phyloP scores from a whole-genome alignment of 2,113 vertebrate species.

The Hipposideros armiger region DNA sequence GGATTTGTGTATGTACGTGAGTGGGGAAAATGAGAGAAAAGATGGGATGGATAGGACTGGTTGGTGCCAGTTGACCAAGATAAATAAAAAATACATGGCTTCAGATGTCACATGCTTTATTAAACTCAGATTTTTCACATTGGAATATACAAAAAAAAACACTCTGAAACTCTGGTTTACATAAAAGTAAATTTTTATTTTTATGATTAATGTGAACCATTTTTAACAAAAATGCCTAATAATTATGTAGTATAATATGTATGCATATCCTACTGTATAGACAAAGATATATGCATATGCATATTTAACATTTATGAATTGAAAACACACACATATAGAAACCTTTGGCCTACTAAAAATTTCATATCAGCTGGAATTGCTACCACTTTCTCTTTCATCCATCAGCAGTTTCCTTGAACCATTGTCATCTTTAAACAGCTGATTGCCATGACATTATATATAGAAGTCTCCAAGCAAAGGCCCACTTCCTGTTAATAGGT shows the following conservation, averaged over 20 bases:
- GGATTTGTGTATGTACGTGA: background rate
- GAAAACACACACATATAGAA: background rate
- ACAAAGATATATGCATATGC: background rate
- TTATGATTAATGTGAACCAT: background rate
- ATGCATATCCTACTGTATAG: background rate
- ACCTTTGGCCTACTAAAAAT: background rate
- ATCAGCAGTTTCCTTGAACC: background rate
- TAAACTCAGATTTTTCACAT: background rate
- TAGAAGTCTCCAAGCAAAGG: background rate
- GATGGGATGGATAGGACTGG: too few species aligned
- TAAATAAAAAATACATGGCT: background rate
- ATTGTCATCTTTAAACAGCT: background rate
- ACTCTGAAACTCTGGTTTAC: background rate
- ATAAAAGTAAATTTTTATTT: slow-evolving; percentile 4
- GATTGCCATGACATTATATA: background rate
- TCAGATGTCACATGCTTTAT: background rate
- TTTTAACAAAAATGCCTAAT: background rate
- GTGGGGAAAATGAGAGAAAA: background rate
- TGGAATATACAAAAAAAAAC: background rate
- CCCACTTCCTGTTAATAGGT: background rate
- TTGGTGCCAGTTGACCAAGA: background rate
- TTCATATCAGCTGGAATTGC: background rate
- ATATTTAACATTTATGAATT: background rate
- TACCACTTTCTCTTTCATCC: background rate
- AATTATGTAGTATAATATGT: background rate